These are phyloP conservation scores for Heterodera filipjevi DNA, from an alignment of 2,888 invertebrate species.

Conservation along the genomic window DNA sequence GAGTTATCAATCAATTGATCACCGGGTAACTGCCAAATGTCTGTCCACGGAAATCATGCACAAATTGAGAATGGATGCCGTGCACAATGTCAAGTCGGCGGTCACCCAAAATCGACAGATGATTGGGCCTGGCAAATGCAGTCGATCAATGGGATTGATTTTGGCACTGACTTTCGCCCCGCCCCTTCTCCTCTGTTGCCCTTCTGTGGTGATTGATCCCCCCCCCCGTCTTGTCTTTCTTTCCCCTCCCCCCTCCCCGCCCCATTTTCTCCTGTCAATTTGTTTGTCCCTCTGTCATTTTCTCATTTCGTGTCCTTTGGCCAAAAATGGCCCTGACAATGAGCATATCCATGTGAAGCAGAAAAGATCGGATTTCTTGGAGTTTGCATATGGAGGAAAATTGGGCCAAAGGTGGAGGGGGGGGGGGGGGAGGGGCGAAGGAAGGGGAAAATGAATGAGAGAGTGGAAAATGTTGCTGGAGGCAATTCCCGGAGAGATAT, in stretches of 20 bases:
- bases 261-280: not conserved
- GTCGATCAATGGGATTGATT: too few relatives aligned
- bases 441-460: not conserved
- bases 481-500: not conserved
- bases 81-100: constrained; percentile 70
- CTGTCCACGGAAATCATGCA: constrained; percentile 71
- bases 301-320: constrained; percentile 4
- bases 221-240: not conserved
- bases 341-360: not conserved
- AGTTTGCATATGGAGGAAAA: constrained; percentile 5
- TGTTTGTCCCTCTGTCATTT: constrained; percentile 1
- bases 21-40: constrained; percentile 72
- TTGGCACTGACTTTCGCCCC: too few relatives aligned
- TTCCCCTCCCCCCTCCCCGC: not conserved
- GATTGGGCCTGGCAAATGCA: constrained; percentile 39
- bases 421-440: not conserved
- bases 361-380: constrained; percentile 2
- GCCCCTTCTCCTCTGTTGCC: too few relatives aligned
- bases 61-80: constrained; percentile 70
- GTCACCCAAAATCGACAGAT: constrained; percentile 70
- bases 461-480: not conserved
- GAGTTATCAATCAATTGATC: not conserved
- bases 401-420: not conserved
- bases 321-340: constrained; percentile 4
- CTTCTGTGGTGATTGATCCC: too few relatives aligned